Conservation (phyloP, 2,888 invertebrate genomes). For the Mycalesis mineus region DNA sequence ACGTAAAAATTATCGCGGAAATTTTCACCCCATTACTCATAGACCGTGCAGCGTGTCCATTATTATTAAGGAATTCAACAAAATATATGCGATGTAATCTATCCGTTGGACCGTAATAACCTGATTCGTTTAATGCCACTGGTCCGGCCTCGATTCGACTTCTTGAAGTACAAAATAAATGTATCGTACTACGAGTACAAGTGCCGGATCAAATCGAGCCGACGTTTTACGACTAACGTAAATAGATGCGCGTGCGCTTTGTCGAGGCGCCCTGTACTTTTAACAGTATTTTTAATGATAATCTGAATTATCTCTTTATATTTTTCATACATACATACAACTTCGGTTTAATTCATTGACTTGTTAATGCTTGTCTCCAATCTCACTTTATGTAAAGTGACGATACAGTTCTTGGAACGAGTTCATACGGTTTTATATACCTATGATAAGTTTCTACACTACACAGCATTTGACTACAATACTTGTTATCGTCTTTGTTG, state of each 20-base stretch:
- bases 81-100: conserved; percentile 20
- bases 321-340: no score
- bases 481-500: no score
- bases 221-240: conserved; percentile 43
- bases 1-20: background rate
- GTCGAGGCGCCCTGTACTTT: conserved; percentile 27
- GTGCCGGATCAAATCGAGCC: conserved; percentile 40
- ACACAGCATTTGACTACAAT: no score
- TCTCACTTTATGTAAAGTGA: no score
- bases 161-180: conserved; percentile 26
- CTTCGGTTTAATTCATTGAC: no score
- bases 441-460: no score
- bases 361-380: no score
- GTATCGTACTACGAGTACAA: conserved; percentile 35
- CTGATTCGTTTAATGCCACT: conserved; percentile 19
- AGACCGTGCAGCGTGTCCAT: background rate
- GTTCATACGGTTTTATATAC: no score
- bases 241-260: conserved; percentile 41
- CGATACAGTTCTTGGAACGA: no score
- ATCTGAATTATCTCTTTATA: background rate
- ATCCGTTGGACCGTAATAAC: conserved; percentile 19
- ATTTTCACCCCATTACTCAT: background rate
- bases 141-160: conserved; percentile 36
- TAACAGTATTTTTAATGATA: conserved; percentile 19
- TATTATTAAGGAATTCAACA: conserved; percentile 9